Percentiles rank a stretch among this genome's conserved stretches.
phyloP scores from a whole-genome alignment of 2,797 vertebrate species.

The Chanos chanos region DNA sequence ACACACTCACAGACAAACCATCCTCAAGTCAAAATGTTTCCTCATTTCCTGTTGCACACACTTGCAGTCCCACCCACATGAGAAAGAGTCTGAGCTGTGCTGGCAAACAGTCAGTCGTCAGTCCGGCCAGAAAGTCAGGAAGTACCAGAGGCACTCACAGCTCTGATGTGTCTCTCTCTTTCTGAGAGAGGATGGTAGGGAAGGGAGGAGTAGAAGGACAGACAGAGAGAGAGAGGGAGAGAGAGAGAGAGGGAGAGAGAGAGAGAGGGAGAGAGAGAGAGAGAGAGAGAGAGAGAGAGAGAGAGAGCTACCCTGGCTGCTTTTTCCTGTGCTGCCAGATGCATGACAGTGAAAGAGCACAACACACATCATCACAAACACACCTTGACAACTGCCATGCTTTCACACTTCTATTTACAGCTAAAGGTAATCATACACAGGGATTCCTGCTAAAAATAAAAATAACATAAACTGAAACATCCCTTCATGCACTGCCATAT shows the following conservation, averaged over 20 bases:
- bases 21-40: slow-evolving; percentile 6
- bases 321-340: slow-evolving; percentile 62
- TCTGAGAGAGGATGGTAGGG: too few relatives aligned
- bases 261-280: slow-evolving; percentile 15
- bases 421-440: neutral
- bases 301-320: slow-evolving; percentile 56
- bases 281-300: neutral
- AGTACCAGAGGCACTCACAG: slow-evolving; percentile 30
- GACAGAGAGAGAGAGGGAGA: too few relatives aligned
- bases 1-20: slow-evolving; percentile 29
- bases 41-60: slow-evolving; percentile 40
- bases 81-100: too few relatives aligned
- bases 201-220: too few relatives aligned
- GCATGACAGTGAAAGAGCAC: neutral
- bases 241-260: too few relatives aligned
- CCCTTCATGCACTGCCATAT: neutral
- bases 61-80: slow-evolving; percentile 20
- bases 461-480: neutral
- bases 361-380: neutral
- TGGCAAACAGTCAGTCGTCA: too few relatives aligned
- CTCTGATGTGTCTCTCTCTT: too few relatives aligned
- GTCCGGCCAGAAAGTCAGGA: slow-evolving; percentile 2
- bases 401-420: too few relatives aligned
- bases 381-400: neutral
- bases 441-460: too few relatives aligned